Evolutionary conservation across 2,113 vertebrate species (phyloP).

Genomic region (Paradoxurus hermaphroditus): DNA sequence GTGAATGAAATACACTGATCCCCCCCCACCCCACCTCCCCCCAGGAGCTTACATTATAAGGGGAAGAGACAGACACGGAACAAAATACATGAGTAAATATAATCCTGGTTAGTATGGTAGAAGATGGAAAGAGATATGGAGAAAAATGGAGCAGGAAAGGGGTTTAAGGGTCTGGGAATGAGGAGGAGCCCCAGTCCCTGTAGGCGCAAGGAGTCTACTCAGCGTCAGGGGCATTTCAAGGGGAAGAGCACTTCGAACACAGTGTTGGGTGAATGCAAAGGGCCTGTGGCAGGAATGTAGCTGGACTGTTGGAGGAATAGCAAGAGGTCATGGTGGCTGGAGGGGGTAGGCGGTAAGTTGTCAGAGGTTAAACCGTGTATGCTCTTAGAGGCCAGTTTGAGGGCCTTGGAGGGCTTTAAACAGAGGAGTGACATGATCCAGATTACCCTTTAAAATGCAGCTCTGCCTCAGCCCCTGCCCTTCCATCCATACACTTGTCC

Average conservation of each 20-base stretch:
- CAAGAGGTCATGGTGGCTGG: not conserved
- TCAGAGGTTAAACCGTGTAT: no score
- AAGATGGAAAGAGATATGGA: not conserved
- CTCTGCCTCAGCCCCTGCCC: not conserved
- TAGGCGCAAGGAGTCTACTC: not conserved
- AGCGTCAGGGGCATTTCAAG: not conserved
- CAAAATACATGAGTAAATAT: not conserved
- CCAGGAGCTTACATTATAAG: not conserved
- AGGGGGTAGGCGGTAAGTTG: not conserved
- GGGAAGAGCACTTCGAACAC: not conserved
- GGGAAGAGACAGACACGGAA: not conserved
- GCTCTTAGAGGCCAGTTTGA: not conserved
- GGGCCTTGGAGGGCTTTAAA: not conserved
- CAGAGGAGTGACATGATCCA: not conserved
- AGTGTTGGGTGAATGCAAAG: not conserved
- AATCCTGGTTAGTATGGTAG: not conserved
- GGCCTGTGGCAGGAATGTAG: not conserved
- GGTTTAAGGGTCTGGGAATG: not conserved
- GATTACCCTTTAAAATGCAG: not conserved
- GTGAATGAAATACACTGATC: not conserved
- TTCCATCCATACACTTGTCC: not conserved
- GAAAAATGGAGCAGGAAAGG: not conserved
- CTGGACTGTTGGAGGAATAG: not conserved
- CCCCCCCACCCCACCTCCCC: fast-evolving
- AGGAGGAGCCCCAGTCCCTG: not conserved